Base-by-base conservation (phyloP, 2,113 vertebrate species). In the Eubucco bourcierii region DNA sequence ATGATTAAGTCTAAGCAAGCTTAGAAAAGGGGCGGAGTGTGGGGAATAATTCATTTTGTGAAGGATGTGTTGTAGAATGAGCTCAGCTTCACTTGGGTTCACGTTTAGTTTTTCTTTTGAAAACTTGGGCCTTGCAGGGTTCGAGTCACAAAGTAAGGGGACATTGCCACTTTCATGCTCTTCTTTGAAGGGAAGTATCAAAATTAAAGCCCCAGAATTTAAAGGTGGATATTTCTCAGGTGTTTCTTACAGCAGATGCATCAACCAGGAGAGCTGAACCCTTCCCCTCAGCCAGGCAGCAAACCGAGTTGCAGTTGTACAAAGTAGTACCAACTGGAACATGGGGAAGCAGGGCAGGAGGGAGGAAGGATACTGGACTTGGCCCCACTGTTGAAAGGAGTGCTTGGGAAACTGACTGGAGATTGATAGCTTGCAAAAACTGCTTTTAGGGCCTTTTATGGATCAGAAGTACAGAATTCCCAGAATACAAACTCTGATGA, bases 1-100 rank as follows among this genome's bases (percentile, higher is more conserved):
- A 67, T 85, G 82, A 92, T 87, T 66, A 28, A 60, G 87, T 34
- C 52, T 71, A 80, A 87, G 72, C 65, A 85, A 73, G 79, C 55
- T 58, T 60, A 52, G 56, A 39, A 58, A 58, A 91, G 59, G 72
- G 84, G 74, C 2, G 47, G 86, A 63, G 64, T 20, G 7, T 1
- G 1, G n/a, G 37, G 75, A 80, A 31, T 71, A 89, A 73, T 55
- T 70, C 31, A 11, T 1, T 82, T 64, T 55, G 34, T 39, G 60
- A 67, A 31, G 18, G 44, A 27, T 92, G 73, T 53, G 4, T 64
- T 64, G 46, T 65, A 79, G 56, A 44, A 10, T 15, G 31, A 59
- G 10, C 28, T 76, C 0, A 1, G 11, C 13, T 84, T 84, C 47
- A 37, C 44, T 76, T 46, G 14, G 4, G 18, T 61, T 92, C 10